Conservation (phyloP, 1,140 invertebrate genomes). For the Drosophila ogumai region DNA sequence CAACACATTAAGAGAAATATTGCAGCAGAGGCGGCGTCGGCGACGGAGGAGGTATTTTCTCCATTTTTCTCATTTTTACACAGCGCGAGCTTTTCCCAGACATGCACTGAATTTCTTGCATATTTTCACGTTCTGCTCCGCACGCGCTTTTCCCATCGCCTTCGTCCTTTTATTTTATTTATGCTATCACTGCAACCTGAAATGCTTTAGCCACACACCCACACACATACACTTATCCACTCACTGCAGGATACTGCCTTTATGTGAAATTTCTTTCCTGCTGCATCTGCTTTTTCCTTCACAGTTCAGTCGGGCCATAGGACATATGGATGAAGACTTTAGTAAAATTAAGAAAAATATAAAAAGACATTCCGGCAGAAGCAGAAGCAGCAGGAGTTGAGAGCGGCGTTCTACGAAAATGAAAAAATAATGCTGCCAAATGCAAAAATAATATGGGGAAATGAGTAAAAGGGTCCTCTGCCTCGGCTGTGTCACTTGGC, state of each 20-base stretch:
- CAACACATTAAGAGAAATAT: conserved; percentile 79
- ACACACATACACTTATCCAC: conserved; percentile 16
- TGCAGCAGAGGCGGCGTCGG: conserved; percentile 31
- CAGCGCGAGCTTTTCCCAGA: conserved; percentile 38
- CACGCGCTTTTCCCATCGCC: conserved; percentile 47
- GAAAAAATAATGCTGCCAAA: conserved; percentile 69
- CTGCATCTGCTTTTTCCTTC: conserved; percentile 58
- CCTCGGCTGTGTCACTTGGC: background rate
- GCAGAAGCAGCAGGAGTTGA: conserved; percentile 7
- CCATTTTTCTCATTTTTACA: conserved; percentile 41
- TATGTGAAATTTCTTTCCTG: conserved; percentile 51
- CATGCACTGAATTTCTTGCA: conserved; percentile 56
- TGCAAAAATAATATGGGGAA: conserved; percentile 63
- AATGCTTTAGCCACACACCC: conserved; percentile 47
- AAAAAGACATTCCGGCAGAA: conserved; percentile 39
- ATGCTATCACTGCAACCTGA: conserved; percentile 75
- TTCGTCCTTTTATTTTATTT: conserved; percentile 56
- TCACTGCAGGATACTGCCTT: conserved; percentile 33
- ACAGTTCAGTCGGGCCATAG: conserved; percentile 7
- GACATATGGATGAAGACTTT: conserved; percentile 51
- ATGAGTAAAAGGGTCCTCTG: conserved; percentile 22
- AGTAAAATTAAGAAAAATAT: conserved; percentile 74
- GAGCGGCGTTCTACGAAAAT: conserved; percentile 55
- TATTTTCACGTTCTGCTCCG: conserved; percentile 69
- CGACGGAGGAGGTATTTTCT: conserved; percentile 25